Evolutionary conservation across 2,797 vertebrate genomes (phyloP).

Genomic region (Acropternis orthonyx): DNA sequence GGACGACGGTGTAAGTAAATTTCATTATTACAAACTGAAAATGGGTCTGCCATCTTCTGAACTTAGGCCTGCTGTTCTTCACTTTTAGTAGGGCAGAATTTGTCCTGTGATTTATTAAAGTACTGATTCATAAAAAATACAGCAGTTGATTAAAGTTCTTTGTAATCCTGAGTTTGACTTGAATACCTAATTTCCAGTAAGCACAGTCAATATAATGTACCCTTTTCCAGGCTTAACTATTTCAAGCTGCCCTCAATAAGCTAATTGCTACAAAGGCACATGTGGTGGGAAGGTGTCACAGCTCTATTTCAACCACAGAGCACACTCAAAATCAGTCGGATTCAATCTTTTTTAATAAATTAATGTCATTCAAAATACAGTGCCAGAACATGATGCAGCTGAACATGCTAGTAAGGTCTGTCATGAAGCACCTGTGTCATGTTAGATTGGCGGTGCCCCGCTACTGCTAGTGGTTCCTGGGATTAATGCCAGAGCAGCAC

Average conservation of each 20-base stretch:
- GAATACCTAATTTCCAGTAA: not conserved
- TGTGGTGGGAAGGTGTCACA: not conserved
- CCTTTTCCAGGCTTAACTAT: not conserved
- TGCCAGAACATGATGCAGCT: conserved; percentile 98
- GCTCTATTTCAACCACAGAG: not conserved
- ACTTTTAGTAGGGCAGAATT: not conserved
- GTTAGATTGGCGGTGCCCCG: conserved; percentile 79
- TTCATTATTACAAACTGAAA: not conserved
- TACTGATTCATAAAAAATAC: accelerated
- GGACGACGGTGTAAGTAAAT: not conserved
- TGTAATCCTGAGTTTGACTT: not conserved
- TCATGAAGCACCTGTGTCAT: conserved; percentile 95
- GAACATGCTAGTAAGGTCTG: conserved; percentile 92
- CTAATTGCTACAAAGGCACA: accelerated
- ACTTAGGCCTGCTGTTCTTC: not conserved
- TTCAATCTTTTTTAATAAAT: conserved; percentile 97
- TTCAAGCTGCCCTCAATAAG: not conserved
- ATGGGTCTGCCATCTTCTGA: not conserved
- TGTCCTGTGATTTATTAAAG: accelerated
- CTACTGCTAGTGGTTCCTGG: conserved; percentile 91
- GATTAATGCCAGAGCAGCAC: conserved; percentile 85
- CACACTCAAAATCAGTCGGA: conserved; percentile 64
- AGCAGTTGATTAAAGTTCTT: not conserved
- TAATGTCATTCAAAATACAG: conserved; percentile 99
- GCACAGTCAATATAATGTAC: not conserved